A percentile compares a stretch with the other conserved stretches of the same genome.
Evolutionary conservation across 2,113 vertebrate species (phyloP).

Genomic region (Ovis canadensis): DNA sequence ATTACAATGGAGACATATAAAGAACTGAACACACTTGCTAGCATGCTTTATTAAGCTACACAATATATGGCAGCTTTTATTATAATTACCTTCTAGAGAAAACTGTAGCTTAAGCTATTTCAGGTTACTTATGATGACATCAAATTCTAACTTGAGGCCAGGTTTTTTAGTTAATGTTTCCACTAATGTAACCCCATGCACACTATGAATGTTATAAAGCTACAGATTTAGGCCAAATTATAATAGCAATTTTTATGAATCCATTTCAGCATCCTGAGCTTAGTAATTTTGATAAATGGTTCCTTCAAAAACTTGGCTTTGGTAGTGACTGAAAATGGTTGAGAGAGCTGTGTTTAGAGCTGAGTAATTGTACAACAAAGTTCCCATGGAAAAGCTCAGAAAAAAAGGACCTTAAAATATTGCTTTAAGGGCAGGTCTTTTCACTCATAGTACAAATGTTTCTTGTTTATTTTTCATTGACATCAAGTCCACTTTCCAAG

Average conservation of each 20-base stretch:
- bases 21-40: not conserved
- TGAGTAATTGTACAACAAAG: conserved; percentile 36
- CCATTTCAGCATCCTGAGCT: conserved; percentile 46
- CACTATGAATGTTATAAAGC: conserved; percentile 17
- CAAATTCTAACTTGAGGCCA: conserved; percentile 40
- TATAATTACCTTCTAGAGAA: conserved; percentile 24
- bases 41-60: not conserved
- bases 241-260: conserved; percentile 55
- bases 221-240: conserved; percentile 62
- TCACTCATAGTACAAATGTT: not conserved
- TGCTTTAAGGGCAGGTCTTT: not conserved
- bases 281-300: conserved; percentile 68
- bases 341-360: conserved; percentile 17
- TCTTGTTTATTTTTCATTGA: not conserved
- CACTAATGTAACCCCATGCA: conserved; percentile 6
- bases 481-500: not conserved
- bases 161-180: conserved; percentile 54
- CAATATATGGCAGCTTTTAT: not conserved
- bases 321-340: conserved; percentile 40
- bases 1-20: not conserved
- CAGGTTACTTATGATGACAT: conserved; percentile 18
- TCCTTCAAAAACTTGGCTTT: conserved; percentile 62
- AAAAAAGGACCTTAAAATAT: not conserved
- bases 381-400: not conserved
- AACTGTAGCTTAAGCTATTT: not conserved